Evolutionary conservation across 2,113 vertebrate species (phyloP), one percentile per base, ranked within the genome.

Genomic region (Odontesthes bonariensis): DNA sequence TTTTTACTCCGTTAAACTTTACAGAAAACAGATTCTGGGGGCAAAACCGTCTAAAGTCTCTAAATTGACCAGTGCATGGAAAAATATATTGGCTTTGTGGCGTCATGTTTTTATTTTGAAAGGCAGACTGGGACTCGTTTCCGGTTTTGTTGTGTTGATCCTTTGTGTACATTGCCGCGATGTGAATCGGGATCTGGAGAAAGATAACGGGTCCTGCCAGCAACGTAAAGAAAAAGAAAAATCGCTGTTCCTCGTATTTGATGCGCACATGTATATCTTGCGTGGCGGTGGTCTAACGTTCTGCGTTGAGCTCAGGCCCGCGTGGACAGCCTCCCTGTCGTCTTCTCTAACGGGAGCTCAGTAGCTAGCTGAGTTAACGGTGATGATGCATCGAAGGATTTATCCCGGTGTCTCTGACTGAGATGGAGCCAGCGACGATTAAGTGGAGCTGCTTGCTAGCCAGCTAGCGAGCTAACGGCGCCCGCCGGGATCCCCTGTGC

Each of bases 361-460:
- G 46, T 57, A 69, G 83, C 85, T 80, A 81, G 82, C 85, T 83
- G 81, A 91, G 74, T 59, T 47, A 75, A 80, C 75, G 75, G 69
- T 42, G 86, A 86, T 84, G 90, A 66, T 88, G 89, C 86, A 82
- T 85, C 81, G 33, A 71, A 73, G 91, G 86, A 89, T 71, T 91
- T 77, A 89, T 87, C 90, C 90, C 78, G 77, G 86, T 69, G 83
- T 84, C 83, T 87, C 63, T 23, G 83, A 74, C 81, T 90, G 92
- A 92, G 90, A 94, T 91, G 90, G 87, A 83, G 73, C 86, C 90
- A 72, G 82, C 74, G 77, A 77, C 78, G 76, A 63, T 79, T 57
- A 52, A 79, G 54, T 42, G 88, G 86, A 87, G 82, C 65, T 63
- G 86, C 86, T 79, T 72, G 88, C 86, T 78, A 54, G 86, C 86